Base-by-base conservation (phyloP, 2,888 invertebrate genomes). In the Atrina japonica region DNA sequence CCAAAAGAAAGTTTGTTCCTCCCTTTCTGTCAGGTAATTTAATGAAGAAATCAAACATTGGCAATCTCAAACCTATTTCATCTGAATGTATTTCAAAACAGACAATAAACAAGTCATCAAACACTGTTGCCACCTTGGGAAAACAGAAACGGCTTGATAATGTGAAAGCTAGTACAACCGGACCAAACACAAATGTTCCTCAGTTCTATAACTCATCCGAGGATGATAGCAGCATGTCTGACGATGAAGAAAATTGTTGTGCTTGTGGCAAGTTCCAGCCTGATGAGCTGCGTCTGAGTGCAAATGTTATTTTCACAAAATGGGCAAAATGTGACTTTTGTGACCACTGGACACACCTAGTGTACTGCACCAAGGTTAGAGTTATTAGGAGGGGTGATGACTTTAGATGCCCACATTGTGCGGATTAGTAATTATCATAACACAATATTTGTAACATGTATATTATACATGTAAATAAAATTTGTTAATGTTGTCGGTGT, bases 261-360 rank as follows among this genome's bases (percentile, higher is more conserved):
- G 25, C 53, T 25, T 70, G 65, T 50, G 45, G 59, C 7, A 65
- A 65, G 45, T 64, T 27, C 35, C 50, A 70, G 53, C 64, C 70
- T 23, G 56, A 50, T 14, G 47, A 53, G 16, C 9, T 35, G 11
- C 14, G 18, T 29, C 41, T 35, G 11, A n/a, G 43, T 23, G 47
- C 6, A 60, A 47, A 47, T 27, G 11, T 50, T 9, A 49, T 11
- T 23, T 43, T 61, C n/a, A 55, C 56, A 0, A 70, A 65, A 14
- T 70, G 66, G 70, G 66, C 55, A 9, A 35, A 70, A 55, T 66
- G 70, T 59, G 56, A 64, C 30, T 9, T 43, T 14, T 70, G 64
- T 43, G 58, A 50, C 2, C 68, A 68, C 27, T 69, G 69, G 60
- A 70, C 66, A 3, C 70, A 58, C 21, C 53, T 65, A 3, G 65